Evolutionary conservation across 2,113 vertebrate genomes (phyloP).

Genomic region (Petrocephalus zakoni): DNA sequence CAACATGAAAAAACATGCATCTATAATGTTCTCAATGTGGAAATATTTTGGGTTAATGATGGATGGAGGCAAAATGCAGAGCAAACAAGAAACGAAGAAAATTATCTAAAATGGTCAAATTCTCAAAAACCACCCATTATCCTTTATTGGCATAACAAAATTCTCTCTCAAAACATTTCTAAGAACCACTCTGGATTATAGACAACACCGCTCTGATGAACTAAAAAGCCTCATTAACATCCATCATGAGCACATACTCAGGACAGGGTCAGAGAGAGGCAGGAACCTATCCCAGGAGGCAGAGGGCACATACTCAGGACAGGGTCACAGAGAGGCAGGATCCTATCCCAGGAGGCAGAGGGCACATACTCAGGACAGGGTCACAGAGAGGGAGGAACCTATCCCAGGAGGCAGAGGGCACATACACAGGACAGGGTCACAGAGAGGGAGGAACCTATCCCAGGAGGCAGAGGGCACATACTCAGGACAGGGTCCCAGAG

Average conservation of each 20-base stretch:
- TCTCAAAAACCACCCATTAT: background rate
- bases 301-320: background rate
- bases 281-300: background rate
- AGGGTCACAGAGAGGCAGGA: background rate
- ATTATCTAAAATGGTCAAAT: background rate
- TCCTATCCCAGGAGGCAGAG: too few relatives aligned
- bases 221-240: background rate
- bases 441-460: background rate
- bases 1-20: background rate
- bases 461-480: too few relatives aligned
- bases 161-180: background rate
- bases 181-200: background rate
- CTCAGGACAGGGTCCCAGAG: too few relatives aligned
- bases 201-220: background rate
- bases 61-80: background rate
- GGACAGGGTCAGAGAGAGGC: background rate
- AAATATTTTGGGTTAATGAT: background rate
- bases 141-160: background rate
- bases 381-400: background rate
- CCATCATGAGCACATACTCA: background rate
- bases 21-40: background rate
- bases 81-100: background rate
- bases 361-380: background rate
- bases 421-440: background rate
- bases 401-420: too few relatives aligned